Evolutionary conservation across 1,140 invertebrate species (phyloP).

Genomic region (Anthonomus grandis): DNA sequence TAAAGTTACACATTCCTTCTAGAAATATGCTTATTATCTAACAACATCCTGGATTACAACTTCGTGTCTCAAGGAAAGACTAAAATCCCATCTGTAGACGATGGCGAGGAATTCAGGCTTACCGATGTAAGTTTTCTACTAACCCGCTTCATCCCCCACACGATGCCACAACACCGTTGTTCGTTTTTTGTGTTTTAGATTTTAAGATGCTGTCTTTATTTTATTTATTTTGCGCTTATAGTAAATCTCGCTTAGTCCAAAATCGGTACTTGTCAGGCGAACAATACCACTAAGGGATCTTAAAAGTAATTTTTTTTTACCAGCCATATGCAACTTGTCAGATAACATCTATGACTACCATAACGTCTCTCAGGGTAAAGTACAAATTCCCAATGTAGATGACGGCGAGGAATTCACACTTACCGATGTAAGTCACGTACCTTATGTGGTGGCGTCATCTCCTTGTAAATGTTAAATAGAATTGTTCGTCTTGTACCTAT

Average conservation of each 20-base stretch:
- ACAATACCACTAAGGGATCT: too few relatives aligned
- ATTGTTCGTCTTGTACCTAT: not conserved
- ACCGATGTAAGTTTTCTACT: slow-evolving; percentile 79
- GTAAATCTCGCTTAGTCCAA: too few relatives aligned
- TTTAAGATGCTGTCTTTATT: not conserved
- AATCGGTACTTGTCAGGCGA: not conserved
- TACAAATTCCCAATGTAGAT: slow-evolving; percentile 90
- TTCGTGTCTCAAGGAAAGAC: slow-evolving; percentile 97
- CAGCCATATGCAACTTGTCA: slow-evolving; percentile 59
- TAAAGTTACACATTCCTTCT: slow-evolving; percentile 35
- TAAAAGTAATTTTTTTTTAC: slow-evolving; percentile 24
- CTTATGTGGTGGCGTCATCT: too few relatives aligned
- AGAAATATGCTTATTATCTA: slow-evolving; percentile 80
- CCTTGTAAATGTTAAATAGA: too few relatives aligned
- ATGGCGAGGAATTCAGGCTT: slow-evolving; percentile 88
- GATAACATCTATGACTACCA: slow-evolving; percentile 82
- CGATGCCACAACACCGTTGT: not conserved
- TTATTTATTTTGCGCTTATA: too few relatives aligned
- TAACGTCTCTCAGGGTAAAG: slow-evolving; percentile 88
- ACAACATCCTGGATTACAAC: slow-evolving; percentile 85
- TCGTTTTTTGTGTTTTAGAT: not conserved
- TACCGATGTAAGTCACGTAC: slow-evolving; percentile 81
- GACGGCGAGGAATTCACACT: slow-evolving; percentile 86
- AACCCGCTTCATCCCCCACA: not conserved
- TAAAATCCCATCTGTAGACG: slow-evolving; percentile 92